phyloP scores from a whole-genome alignment of 2,797 vertebrate species.

The Fistularia commersonii region DNA sequence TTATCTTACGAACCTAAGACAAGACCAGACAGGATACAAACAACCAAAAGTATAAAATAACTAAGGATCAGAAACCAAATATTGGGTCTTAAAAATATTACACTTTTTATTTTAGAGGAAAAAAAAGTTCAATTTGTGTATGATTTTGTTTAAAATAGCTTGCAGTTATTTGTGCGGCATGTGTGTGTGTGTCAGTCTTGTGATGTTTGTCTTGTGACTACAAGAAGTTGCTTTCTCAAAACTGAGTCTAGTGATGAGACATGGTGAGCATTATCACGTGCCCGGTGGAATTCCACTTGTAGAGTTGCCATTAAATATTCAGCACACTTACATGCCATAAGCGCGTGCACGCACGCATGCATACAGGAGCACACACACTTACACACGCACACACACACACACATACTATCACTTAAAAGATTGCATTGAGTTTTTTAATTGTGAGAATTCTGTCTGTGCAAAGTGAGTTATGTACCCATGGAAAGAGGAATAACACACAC shows the following conservation, averaged over 20 bases:
- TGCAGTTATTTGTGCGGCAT: background rate
- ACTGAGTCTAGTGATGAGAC: slow-evolving; percentile 55
- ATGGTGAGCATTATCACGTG: slow-evolving; percentile 43
- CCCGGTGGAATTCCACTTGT: slow-evolving; percentile 64
- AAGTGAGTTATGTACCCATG: background rate
- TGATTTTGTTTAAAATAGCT: no score
- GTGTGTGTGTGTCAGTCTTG: slow-evolving; percentile 49
- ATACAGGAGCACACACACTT: slow-evolving; percentile 3
- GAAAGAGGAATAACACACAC: slow-evolving; percentile 3
- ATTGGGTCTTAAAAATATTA: background rate
- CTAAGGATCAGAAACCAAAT: background rate
- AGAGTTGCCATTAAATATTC: slow-evolving; percentile 23
- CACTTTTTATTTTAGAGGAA: no score
- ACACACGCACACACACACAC: slow-evolving; percentile 14
- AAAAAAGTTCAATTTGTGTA: no score
- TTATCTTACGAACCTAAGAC: slow-evolving; percentile 93
- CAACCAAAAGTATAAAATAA: slow-evolving; percentile 7
- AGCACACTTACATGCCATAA: slow-evolving; percentile 4
- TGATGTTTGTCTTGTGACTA: slow-evolving; percentile 74
- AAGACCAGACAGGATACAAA: slow-evolving; percentile 20
- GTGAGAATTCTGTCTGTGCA: no score
- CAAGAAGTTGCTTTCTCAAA: slow-evolving; percentile 39
- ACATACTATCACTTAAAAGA: background rate
- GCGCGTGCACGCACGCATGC: slow-evolving; percentile 9
- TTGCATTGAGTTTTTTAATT: background rate